Conservation (phyloP, 2,888 invertebrate species). For the Nipponacmea schrenckii region DNA sequence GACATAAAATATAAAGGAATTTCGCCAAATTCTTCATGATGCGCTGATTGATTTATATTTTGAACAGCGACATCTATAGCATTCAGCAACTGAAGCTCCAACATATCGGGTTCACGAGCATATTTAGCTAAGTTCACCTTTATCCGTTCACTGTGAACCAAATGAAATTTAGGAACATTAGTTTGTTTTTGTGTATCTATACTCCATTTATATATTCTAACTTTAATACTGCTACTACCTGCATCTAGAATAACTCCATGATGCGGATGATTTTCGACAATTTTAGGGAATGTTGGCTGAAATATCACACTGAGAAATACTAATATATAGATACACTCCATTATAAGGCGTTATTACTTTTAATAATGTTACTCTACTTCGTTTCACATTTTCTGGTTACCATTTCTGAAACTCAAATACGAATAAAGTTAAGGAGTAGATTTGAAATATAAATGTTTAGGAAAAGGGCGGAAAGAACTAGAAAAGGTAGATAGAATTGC, state of each 20-base stretch:
- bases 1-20: constrained; percentile 70
- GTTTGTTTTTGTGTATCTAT: constrained; percentile 21
- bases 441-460: no score
- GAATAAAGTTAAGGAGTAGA: no score
- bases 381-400: no score
- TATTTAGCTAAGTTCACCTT: constrained; percentile 43
- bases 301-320: background rate
- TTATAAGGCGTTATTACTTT: background rate
- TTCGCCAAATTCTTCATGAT: constrained; percentile 51
- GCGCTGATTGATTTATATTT: constrained; percentile 50
- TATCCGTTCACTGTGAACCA: constrained; percentile 40
- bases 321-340: background rate
- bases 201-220: constrained; percentile 69
- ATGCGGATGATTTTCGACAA: constrained; percentile 19
- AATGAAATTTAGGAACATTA: constrained; percentile 32
- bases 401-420: no score
- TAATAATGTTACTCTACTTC: no score
- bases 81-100: constrained; percentile 52
- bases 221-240: constrained; percentile 70
- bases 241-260: constrained; percentile 71
- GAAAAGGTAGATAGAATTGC: no score
- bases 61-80: constrained; percentile 64
- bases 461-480: no score
- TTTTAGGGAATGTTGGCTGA: background rate
- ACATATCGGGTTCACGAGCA: constrained; percentile 26